Evolutionary conservation across 2,113 vertebrate species (phyloP).

Genomic region (Aythya baeri): DNA sequence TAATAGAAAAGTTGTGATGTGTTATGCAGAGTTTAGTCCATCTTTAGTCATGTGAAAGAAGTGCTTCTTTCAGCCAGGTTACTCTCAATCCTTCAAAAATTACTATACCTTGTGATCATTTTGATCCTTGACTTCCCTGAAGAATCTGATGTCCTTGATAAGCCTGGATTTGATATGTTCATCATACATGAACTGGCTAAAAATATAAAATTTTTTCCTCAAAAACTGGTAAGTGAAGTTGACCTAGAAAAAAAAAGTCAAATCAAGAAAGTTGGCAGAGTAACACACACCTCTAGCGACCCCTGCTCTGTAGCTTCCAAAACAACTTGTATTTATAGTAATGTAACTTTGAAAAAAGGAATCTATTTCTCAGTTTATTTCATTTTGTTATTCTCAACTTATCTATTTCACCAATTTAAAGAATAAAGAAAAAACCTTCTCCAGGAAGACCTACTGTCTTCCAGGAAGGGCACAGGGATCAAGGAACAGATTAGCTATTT

Average conservation of each 20-base stretch:
- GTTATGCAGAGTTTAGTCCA: neutral
- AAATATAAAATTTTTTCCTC: constrained; percentile 99
- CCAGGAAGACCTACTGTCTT: neutral
- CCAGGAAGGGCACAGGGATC: neutral
- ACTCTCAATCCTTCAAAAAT: neutral
- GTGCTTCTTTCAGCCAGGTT: neutral
- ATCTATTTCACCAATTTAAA: neutral
- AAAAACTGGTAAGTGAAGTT: constrained; percentile 99
- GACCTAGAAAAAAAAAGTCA: constrained; percentile 78
- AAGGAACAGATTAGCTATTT: neutral
- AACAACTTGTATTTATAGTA: neutral
- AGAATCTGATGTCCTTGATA: constrained; percentile 99
- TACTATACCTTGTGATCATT: constrained; percentile 93
- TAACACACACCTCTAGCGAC: neutral
- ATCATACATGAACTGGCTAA: constrained; percentile 99
- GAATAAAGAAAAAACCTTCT: neutral
- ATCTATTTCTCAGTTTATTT: neutral
- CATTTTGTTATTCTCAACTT: neutral
- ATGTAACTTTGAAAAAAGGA: neutral
- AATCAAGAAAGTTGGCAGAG: neutral
- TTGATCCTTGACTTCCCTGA: constrained; percentile 98
- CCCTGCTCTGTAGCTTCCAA: neutral
- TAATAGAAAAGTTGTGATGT: neutral
- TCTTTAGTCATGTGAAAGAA: neutral
- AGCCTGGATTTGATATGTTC: constrained; percentile 98